These are phyloP conservation scores for Coptotermes formosanus DNA, from an alignment of 1,140 invertebrate genomes.

Conservation along the genomic window DNA sequence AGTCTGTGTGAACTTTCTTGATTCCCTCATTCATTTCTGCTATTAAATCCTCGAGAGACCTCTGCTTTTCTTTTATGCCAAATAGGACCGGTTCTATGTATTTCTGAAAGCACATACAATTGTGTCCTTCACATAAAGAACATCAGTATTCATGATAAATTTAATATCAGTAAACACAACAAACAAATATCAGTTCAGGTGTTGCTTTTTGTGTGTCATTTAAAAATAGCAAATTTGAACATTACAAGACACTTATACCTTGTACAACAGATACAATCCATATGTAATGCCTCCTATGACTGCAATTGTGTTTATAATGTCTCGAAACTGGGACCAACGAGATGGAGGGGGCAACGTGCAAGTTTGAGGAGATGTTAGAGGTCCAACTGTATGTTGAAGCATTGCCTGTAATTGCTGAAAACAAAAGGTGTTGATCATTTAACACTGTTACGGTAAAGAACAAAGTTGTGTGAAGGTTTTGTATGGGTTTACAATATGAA, in stretches of 20 bases:
- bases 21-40: conserved; percentile 59
- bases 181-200: no score
- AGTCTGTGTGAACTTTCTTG: conserved; percentile 55
- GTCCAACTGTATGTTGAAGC: background rate
- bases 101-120: conserved; percentile 53
- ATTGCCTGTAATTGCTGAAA: conserved; percentile 2
- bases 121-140: background rate
- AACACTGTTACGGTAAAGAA: no score
- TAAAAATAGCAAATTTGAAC: no score
- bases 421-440: background rate
- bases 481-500: no score
- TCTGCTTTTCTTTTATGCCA: conserved; percentile 58
- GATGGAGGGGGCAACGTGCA: background rate
- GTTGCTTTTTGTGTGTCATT: no score
- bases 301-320: conserved; percentile 64
- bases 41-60: conserved; percentile 60
- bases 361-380: background rate
- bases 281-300: conserved; percentile 68
- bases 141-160: no score
- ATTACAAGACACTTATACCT: conserved; percentile 51
- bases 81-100: conserved; percentile 63
- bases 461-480: no score
- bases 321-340: conserved; percentile 53
- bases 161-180: no score
- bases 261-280: conserved; percentile 70